A percentile compares a stretch with the other conserved stretches of the same genome.
phyloP scores from a whole-genome alignment of 2,797 vertebrate genomes.

The Siniperca undulata region DNA sequence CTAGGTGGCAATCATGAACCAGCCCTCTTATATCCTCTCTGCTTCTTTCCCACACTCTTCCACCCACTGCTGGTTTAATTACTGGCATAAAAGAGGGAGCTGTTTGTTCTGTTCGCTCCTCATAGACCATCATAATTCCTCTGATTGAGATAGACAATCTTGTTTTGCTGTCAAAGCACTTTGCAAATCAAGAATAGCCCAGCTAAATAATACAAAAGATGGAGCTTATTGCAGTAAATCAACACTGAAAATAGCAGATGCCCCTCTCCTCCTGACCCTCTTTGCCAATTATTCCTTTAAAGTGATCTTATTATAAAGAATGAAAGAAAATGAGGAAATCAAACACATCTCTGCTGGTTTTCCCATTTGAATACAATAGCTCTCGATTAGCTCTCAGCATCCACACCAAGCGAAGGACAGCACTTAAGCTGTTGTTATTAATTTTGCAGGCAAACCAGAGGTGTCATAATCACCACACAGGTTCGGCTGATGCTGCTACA shows the following conservation, averaged over 20 bases:
- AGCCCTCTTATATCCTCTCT: slow-evolving; percentile 9
- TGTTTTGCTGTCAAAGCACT: slow-evolving; percentile 76
- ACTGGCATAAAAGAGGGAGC: slow-evolving; percentile 74
- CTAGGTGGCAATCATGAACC: slow-evolving; percentile 81
- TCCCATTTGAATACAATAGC: slow-evolving; percentile 13
- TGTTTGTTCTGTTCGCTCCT: slow-evolving; percentile 72
- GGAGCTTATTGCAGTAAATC: slow-evolving; percentile 52
- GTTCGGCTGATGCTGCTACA: slow-evolving; percentile 5
- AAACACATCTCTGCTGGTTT: slow-evolving; percentile 15
- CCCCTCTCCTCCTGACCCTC: slow-evolving; percentile 42
- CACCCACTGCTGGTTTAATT: slow-evolving; percentile 77
- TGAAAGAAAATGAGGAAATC: slow-evolving; percentile 29
- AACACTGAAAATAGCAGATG: slow-evolving; percentile 69
- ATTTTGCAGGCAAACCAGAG: slow-evolving; percentile 48
- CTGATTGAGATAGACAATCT: slow-evolving; percentile 69
- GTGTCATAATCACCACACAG: slow-evolving; percentile 17
- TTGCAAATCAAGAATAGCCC: slow-evolving; percentile 70
- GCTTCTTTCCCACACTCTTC: slow-evolving; percentile 73
- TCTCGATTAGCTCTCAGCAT: background rate
- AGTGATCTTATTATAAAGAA: slow-evolving; percentile 50
- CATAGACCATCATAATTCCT: slow-evolving; percentile 61
- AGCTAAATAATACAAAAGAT: slow-evolving; percentile 50
- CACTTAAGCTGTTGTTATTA: slow-evolving; percentile 1
- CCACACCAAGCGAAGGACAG: background rate
- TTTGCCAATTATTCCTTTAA: slow-evolving; percentile 54